Conservation (phyloP, 2,113 vertebrate species). For the Columba janthina region DNA sequence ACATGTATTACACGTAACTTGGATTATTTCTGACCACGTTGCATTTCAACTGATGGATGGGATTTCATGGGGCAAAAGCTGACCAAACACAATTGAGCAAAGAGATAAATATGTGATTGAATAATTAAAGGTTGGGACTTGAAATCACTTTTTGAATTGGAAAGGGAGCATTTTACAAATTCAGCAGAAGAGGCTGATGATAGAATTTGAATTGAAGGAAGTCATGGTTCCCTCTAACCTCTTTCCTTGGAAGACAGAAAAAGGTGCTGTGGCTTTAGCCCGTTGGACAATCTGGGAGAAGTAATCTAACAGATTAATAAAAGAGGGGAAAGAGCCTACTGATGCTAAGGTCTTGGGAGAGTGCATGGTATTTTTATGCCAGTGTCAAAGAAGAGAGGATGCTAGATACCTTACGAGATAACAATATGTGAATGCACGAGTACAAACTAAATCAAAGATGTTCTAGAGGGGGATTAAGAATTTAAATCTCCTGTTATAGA, state of each 20-base stretch:
- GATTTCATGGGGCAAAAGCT: background rate
- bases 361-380: background rate
- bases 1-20: background rate
- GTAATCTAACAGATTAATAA: background rate
- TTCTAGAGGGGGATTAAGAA: background rate
- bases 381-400: background rate
- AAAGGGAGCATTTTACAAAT: background rate
- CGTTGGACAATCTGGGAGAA: background rate
- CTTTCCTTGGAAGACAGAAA: background rate
- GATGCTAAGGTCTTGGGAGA: background rate
- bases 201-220: background rate
- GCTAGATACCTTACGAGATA: background rate
- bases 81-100: background rate
- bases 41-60: background rate
- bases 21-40: background rate
- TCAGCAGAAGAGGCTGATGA: background rate
- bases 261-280: background rate
- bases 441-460: background rate
- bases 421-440: background rate
- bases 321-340: background rate
- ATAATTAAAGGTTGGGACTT: background rate
- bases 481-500: background rate
- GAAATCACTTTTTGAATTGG: background rate
- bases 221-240: background rate
- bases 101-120: background rate